Conservation (phyloP, 2,113 vertebrate species). For the Pontoporia blainvillei region DNA sequence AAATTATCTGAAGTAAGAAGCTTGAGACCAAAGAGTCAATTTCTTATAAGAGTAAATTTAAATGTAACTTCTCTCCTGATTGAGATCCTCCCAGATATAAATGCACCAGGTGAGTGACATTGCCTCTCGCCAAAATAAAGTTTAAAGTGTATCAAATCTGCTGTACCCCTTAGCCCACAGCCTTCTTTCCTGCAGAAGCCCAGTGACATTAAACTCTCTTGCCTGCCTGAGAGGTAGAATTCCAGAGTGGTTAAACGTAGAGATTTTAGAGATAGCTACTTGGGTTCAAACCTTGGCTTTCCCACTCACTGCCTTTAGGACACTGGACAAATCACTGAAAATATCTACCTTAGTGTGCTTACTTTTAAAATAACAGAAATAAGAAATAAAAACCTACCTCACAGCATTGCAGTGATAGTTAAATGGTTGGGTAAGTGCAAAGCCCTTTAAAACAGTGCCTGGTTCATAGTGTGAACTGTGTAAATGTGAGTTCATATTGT, state of each 20-base stretch:
- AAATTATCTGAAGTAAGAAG: not conserved
- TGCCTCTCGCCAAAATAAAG: not conserved
- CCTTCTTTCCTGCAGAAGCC: not conserved
- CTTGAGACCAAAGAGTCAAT: not conserved
- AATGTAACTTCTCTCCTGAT: not conserved
- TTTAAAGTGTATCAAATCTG: not conserved
- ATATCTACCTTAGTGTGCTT: not conserved
- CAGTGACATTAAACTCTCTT: not conserved
- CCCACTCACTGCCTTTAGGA: not conserved
- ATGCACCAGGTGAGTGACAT: not conserved
- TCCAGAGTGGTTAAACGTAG: not conserved
- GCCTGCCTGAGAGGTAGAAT: not conserved
- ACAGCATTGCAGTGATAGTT: not conserved
- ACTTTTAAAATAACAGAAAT: constrained; percentile 32
- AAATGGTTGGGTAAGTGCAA: not conserved
- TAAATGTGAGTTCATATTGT: not conserved
- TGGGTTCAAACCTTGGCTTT: not conserved
- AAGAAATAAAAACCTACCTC: not conserved
- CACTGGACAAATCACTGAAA: not conserved
- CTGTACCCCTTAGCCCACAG: not conserved
- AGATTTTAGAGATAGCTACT: not conserved
- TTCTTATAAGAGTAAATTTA: not conserved
- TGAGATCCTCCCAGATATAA: not conserved
- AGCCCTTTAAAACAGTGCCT: not conserved
- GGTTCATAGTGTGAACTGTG: not conserved